Evolutionary conservation across 2,797 vertebrate species (phyloP).

Genomic region (Danio choprae): DNA sequence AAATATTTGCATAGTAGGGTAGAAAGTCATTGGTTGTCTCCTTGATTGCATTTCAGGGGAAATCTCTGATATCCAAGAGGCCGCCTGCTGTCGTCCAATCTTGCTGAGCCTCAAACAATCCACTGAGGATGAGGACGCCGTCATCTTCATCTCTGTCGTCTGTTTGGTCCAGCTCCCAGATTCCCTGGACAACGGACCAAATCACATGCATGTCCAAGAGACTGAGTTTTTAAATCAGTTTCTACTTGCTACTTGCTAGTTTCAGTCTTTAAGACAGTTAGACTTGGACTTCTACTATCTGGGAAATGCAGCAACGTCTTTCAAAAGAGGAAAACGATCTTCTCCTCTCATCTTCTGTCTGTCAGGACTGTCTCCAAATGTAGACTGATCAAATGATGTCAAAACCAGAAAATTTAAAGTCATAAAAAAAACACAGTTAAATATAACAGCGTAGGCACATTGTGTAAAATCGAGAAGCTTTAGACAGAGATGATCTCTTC

Average conservation of each 20-base stretch:
- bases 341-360: constrained; percentile 47
- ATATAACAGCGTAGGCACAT: constrained; percentile 56
- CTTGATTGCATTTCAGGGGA: constrained; percentile 77
- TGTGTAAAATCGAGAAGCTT: constrained; percentile 57
- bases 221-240: constrained; percentile 77
- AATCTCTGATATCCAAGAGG: constrained; percentile 88
- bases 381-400: constrained; percentile 78
- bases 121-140: constrained; percentile 68
- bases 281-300: constrained; percentile 51
- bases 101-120: constrained; percentile 83
- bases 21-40: neutral
- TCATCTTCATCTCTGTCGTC: constrained; percentile 65
- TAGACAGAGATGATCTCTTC: constrained; percentile 57
- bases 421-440: constrained; percentile 55
- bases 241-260: constrained; percentile 72
- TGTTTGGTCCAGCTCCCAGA: constrained; percentile 51
- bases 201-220: constrained; percentile 91
- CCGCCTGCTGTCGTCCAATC: constrained; percentile 92
- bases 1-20: neutral
- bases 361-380: constrained; percentile 47
- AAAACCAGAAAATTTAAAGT: constrained; percentile 55
- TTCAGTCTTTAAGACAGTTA: constrained; percentile 66
- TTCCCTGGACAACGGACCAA: constrained; percentile 68
- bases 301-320: constrained; percentile 31
- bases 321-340: constrained; percentile 41